Conservation (phyloP, 2,113 vertebrate species). For the Heptranchias perlo region DNA sequence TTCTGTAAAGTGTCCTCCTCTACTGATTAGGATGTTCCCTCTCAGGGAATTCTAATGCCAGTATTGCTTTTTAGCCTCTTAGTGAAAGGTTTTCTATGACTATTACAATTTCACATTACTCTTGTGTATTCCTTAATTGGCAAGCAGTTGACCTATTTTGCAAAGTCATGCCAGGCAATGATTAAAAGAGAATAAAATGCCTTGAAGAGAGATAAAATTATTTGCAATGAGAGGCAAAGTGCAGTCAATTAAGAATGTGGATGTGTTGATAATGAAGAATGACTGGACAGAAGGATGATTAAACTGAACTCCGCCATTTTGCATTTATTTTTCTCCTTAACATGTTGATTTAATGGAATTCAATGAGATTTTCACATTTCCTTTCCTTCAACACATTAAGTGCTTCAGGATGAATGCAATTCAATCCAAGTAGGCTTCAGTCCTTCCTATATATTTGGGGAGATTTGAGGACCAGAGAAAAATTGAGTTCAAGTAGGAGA, state of each 20-base stretch:
- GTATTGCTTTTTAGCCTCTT: background rate
- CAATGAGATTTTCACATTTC: background rate
- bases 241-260: slow-evolving; percentile 31
- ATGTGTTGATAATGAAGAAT: slow-evolving; percentile 13
- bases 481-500: background rate
- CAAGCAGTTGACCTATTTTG: slow-evolving; percentile 20
- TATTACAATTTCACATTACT: slow-evolving; percentile 11
- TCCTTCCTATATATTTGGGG: background rate
- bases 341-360: background rate
- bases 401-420: background rate
- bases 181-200: slow-evolving; percentile 20
- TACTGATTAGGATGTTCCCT: background rate
- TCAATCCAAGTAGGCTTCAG: background rate
- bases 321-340: background rate
- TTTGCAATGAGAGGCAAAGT: background rate
- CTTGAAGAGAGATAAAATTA: slow-evolving; percentile 7
- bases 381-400: slow-evolving; percentile 7
- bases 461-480: background rate
- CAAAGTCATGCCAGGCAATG: slow-evolving; percentile 12
- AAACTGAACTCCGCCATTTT: slow-evolving; percentile 23
- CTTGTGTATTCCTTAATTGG: background rate
- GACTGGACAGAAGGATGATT: slow-evolving; percentile 32
- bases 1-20: background rate
- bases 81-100: slow-evolving; percentile 3
- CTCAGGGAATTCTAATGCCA: background rate